Evolutionary conservation across 2,888 invertebrate species (phyloP).

Genomic region (Vesta saturnalis): DNA sequence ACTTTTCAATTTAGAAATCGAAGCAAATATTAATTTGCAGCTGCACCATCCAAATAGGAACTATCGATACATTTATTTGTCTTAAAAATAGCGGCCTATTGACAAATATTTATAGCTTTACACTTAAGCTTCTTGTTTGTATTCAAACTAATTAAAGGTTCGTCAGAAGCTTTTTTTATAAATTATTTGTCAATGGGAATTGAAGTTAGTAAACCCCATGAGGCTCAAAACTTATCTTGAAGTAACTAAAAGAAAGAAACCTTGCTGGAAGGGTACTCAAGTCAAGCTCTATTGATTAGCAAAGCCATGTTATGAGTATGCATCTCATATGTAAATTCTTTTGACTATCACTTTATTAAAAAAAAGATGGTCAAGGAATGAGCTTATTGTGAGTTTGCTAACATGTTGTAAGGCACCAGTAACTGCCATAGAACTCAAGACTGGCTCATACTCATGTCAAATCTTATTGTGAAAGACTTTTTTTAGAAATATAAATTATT

Average conservation of each 20-base stretch:
- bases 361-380: conserved; percentile 24
- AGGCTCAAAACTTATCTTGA: conserved; percentile 37
- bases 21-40: conserved; percentile 24
- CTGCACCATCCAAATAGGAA: conserved; percentile 37
- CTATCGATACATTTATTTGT: conserved; percentile 33
- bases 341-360: conserved; percentile 17
- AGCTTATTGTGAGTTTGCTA: conserved; percentile 56
- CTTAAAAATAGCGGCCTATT: conserved; percentile 28
- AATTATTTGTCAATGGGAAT: conserved; percentile 25
- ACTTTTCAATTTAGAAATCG: conserved; percentile 15
- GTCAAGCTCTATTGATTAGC: conserved; percentile 46
- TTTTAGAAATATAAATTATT: conserved; percentile 61
- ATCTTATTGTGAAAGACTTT: conserved; percentile 62
- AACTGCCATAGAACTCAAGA: conserved; percentile 55
- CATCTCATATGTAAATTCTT: conserved; percentile 49
- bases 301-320: conserved; percentile 41
- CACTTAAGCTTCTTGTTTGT: neutral
- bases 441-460: conserved; percentile 60
- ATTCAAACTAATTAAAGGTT: conserved; percentile 1
- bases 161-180: conserved; percentile 1
- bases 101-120: conserved; percentile 21
- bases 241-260: conserved; percentile 44
- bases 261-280: conserved; percentile 61
- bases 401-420: conserved; percentile 51
- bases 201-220: conserved; percentile 39